Evolutionary conservation across 2,888 invertebrate genomes (phyloP).

Genomic region (Pollenia labialis): DNA sequence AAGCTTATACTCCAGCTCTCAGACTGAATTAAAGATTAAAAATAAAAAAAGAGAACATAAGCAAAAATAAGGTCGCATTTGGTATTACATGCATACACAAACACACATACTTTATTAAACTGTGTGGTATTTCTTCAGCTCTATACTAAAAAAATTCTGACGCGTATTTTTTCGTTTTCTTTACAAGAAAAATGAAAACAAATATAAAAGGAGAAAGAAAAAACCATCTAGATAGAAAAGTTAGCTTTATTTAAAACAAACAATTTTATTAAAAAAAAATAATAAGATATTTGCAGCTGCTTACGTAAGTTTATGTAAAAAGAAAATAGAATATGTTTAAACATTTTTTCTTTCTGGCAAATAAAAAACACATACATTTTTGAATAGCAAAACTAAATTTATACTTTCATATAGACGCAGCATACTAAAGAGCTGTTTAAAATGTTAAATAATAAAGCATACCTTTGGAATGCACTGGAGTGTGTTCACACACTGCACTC

Average conservation of each 20-base stretch:
- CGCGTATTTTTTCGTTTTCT: slow-evolving; percentile 46
- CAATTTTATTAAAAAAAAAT: slow-evolving; percentile 33
- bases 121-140: slow-evolving; percentile 15
- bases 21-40: slow-evolving; percentile 47
- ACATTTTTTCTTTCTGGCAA: not conserved
- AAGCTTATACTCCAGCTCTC: slow-evolving; percentile 17
- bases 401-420: slow-evolving; percentile 7
- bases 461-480: slow-evolving; percentile 52
- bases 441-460: slow-evolving; percentile 52
- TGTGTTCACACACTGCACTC: slow-evolving; percentile 10
- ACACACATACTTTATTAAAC: slow-evolving; percentile 46
- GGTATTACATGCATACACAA: not conserved
- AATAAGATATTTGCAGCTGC: slow-evolving; percentile 42
- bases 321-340: not conserved
- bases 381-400: slow-evolving; percentile 34
- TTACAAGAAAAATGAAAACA: not conserved
- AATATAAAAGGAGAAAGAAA: slow-evolving; percentile 19
- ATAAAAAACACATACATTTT: slow-evolving; percentile 7
- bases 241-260: slow-evolving; percentile 48
- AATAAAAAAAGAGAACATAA: slow-evolving; percentile 25
- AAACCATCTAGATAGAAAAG: slow-evolving; percentile 61
- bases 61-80: slow-evolving; percentile 59
- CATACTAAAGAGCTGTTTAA: slow-evolving; percentile 35
- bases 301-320: slow-evolving; percentile 42
- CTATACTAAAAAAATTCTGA: slow-evolving; percentile 39